A percentile compares a stretch with the other conserved stretches of the same genome.
These are phyloP conservation scores for Pantherophis alleghaniensis DNA, from an alignment of 2,797 vertebrate species.

Conservation along the genomic window DNA sequence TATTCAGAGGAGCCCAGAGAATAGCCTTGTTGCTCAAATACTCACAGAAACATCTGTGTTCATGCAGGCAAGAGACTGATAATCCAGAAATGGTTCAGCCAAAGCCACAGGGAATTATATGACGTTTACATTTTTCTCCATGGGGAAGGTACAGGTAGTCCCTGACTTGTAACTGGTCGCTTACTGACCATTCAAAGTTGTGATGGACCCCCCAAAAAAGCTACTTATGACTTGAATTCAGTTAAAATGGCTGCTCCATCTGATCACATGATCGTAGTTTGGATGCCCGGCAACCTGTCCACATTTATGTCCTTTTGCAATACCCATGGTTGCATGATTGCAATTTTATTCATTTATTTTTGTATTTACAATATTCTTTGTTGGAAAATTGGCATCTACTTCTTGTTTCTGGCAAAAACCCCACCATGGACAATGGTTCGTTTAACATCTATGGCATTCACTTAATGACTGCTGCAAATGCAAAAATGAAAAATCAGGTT, in stretches of 20 bases:
- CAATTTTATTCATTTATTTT: not conserved
- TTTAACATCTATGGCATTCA: not conserved
- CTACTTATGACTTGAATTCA: not conserved
- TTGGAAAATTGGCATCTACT: not conserved
- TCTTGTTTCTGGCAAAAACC: not conserved
- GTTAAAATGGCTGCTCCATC: not conserved
- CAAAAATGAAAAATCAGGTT: not conserved
- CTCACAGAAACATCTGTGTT: not conserved
- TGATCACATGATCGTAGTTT: too few relatives aligned
- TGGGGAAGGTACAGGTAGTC: not conserved
- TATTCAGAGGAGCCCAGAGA: not conserved
- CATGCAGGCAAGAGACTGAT: not conserved
- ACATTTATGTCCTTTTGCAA: not conserved
- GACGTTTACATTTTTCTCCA: not conserved
- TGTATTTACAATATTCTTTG: not conserved
- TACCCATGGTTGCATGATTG: not conserved
- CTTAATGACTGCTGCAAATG: not conserved
- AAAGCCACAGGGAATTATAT: not conserved
- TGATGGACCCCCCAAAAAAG: not conserved
- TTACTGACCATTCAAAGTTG: not conserved
- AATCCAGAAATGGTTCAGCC: not conserved
- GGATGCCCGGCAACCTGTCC: not conserved
- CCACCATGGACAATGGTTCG: not conserved
- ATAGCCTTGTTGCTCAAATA: not conserved
- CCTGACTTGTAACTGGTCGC: not conserved